phyloP scores from a whole-genome alignment of 2,888 invertebrate species.

The Diaprepes abbreviatus region DNA sequence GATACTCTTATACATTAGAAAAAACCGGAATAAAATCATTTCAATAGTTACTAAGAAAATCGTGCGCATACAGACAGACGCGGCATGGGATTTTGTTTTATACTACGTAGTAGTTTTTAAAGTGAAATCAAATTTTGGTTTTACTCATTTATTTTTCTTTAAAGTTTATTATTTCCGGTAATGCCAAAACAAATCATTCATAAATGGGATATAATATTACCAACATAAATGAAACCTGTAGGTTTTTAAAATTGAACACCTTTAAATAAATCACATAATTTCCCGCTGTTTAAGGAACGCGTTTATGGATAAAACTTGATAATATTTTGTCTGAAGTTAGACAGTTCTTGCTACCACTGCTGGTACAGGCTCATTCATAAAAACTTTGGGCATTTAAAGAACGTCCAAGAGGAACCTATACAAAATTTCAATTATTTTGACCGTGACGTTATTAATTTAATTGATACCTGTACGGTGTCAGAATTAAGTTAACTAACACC shows the following conservation, averaged over 20 bases:
- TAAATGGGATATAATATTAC: constrained; percentile 32
- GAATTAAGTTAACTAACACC: not conserved
- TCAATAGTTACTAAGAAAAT: too few relatives aligned
- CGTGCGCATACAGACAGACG: too few relatives aligned
- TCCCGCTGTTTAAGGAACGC: constrained; percentile 63
- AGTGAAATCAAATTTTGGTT: too few relatives aligned
- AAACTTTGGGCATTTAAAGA: constrained; percentile 31
- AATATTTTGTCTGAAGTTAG: constrained; percentile 61
- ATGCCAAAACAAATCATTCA: constrained; percentile 30
- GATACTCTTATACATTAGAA: too few relatives aligned
- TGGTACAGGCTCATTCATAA: constrained; percentile 41
- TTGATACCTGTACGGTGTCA: not conserved
- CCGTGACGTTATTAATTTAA: not conserved
- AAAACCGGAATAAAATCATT: too few relatives aligned
- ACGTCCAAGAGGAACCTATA: constrained; percentile 37
- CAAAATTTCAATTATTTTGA: constrained; percentile 45
- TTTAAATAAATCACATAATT: constrained; percentile 51
- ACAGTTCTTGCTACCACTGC: constrained; percentile 61
- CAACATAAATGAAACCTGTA: constrained; percentile 27
- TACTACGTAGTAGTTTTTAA: too few relatives aligned
- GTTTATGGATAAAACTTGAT: constrained; percentile 62
- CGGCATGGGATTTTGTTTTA: too few relatives aligned
- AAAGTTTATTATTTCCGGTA: constrained; percentile 31
- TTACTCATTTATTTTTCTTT: too few relatives aligned
- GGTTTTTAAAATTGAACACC: constrained; percentile 35